Percentiles rank a stretch among this genome's conserved stretches.
These are phyloP conservation scores for Labeo calbasu DNA, from an alignment of 2,797 vertebrate species.

Conservation along the genomic window DNA sequence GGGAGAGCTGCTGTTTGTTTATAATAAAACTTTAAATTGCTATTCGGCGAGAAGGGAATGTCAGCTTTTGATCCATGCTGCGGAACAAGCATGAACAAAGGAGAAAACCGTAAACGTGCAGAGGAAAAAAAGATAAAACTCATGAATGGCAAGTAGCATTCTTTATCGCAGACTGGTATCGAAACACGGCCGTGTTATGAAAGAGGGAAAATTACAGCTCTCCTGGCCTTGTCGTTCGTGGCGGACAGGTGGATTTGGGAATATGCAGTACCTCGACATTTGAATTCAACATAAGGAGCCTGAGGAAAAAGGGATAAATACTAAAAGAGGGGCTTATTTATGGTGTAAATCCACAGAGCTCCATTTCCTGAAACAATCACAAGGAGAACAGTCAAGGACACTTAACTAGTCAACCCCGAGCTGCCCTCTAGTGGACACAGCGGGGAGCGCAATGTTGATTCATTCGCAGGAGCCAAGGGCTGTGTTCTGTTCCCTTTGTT, in stretches of 20 bases:
- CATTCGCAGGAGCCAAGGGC: conserved; percentile 5
- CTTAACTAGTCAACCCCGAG: conserved; percentile 29
- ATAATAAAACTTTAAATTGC: conserved; percentile 49
- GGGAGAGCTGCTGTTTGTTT: conserved; percentile 43
- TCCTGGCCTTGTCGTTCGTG: neutral
- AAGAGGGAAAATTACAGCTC: conserved; percentile 28
- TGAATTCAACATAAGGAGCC: conserved; percentile 2
- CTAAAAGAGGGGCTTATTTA: conserved; percentile 14
- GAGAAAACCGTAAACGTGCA: neutral
- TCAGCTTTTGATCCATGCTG: conserved; percentile 30
- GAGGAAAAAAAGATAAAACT: conserved; percentile 22
- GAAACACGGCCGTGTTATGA: conserved; percentile 19
- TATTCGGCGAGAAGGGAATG: conserved; percentile 37
- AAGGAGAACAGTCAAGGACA: conserved; percentile 46
- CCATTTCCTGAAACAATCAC: conserved; percentile 37
- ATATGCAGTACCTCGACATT: neutral
- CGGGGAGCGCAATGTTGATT: neutral
- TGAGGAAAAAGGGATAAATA: conserved; percentile 7
- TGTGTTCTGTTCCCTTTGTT: conserved; percentile 25
- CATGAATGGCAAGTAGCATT: conserved; percentile 41
- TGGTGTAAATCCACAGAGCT: conserved; percentile 17
- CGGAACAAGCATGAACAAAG: conserved; percentile 30
- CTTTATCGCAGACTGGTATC: conserved; percentile 11
- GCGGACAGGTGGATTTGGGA: neutral
- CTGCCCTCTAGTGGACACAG: conserved; percentile 58